Evolutionary conservation across 2,113 vertebrate species (phyloP).

Genomic region (Eira barbara): DNA sequence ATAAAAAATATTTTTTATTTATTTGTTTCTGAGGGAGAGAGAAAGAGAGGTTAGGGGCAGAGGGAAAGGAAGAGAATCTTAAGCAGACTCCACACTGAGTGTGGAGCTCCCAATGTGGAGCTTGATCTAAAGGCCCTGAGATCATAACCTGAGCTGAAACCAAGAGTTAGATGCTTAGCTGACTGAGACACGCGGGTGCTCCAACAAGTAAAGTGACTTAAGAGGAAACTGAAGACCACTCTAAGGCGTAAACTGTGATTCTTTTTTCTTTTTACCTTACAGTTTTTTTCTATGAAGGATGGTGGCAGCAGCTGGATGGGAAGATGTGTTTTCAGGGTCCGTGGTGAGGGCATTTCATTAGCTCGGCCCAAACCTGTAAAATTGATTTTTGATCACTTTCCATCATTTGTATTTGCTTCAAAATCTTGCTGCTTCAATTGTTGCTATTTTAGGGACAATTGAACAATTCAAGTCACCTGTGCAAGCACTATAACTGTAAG

Average conservation of each 20-base stretch:
- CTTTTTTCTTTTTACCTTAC: slow-evolving; percentile 77
- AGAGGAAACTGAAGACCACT: neutral
- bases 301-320: slow-evolving; percentile 78
- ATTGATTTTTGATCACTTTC: slow-evolving; percentile 33
- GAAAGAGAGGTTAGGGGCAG: neutral
- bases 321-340: slow-evolving; percentile 83
- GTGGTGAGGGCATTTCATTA: slow-evolving; percentile 79
- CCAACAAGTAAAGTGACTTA: neutral
- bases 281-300: slow-evolving; percentile 83
- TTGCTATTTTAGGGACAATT: neutral
- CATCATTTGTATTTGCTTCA: slow-evolving; percentile 3
- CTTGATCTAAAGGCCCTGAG: neutral
- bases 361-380: slow-evolving; percentile 79
- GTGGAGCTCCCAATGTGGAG: neutral
- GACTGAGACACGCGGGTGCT: neutral
- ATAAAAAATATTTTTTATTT: neutral
- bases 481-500: neutral
- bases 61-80: neutral
- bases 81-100: neutral
- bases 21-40: neutral
- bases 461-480: neutral
- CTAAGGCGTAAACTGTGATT: neutral
- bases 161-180: neutral
- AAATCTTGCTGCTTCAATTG: neutral
- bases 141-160: neutral